Percentiles rank a stretch among this genome's conserved stretches.
Evolutionary conservation across 2,113 vertebrate genomes (phyloP).

Genomic region (Pollachius pollachius): DNA sequence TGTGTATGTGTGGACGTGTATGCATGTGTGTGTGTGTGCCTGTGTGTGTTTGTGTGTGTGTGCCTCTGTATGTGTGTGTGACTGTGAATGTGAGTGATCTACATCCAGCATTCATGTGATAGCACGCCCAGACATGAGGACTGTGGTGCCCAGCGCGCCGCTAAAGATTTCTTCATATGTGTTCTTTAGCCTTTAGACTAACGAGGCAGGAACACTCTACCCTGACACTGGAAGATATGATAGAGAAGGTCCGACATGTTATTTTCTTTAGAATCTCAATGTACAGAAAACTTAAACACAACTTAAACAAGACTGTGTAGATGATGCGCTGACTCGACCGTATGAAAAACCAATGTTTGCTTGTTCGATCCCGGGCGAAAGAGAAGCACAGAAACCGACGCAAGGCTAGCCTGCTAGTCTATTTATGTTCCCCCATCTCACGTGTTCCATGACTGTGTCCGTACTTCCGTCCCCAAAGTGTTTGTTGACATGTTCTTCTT

Average conservation of each 20-base stretch:
- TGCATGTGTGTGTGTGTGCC: conserved; percentile 20
- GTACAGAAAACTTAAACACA: too few species aligned
- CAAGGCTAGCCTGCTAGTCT: conserved; percentile 11
- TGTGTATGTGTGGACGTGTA: background rate
- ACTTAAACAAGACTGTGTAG: conserved; percentile 13
- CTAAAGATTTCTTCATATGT: conserved; percentile 71
- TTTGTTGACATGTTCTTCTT: conserved; percentile 32
- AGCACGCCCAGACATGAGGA: conserved; percentile 45
- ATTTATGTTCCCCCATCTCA: conserved; percentile 28
- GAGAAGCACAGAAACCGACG: conserved; percentile 11
- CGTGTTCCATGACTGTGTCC: conserved; percentile 22
- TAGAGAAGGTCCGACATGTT: conserved; percentile 70
- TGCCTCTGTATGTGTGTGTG: background rate
- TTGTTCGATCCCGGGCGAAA: conserved; percentile 18
- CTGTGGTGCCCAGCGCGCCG: conserved; percentile 38
- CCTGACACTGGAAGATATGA: conserved; percentile 86
- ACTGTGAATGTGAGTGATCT: background rate
- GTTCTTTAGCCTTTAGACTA: conserved; percentile 90
- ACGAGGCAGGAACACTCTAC: conserved; percentile 97
- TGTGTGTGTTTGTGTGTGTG: background rate
- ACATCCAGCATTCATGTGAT: background rate
- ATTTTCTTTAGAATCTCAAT: conserved; percentile 37
- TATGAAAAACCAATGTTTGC: conserved; percentile 28
- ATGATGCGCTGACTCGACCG: background rate
- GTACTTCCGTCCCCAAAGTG: conserved; percentile 23